phyloP scores from a whole-genome alignment of 2,888 invertebrate species.

The Rhingia campestris region DNA sequence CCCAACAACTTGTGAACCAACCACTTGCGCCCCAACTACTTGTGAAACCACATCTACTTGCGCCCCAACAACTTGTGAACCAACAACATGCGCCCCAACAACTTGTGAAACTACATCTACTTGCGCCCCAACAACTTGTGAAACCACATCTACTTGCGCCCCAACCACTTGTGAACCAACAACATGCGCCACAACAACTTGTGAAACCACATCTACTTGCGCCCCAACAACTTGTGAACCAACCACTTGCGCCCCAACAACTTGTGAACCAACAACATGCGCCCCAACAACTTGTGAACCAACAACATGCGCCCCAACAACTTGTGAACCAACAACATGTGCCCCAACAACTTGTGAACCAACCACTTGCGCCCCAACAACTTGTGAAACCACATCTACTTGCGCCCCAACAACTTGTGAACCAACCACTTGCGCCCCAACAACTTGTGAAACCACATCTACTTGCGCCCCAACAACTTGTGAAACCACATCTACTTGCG shows the following conservation, averaged over 20 bases:
- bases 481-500: no score
- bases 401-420: not conserved
- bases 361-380: not conserved
- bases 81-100: conserved; percentile 16
- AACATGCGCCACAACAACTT: not conserved
- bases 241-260: conserved; percentile 10
- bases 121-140: not conserved
- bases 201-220: not conserved
- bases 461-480: no score
- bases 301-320: not conserved
- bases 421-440: no score
- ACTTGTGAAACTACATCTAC: not conserved
- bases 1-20: conserved; percentile 58
- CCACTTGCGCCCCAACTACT: not conserved
- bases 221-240: not conserved
- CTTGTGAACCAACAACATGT: not conserved
- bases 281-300: not conserved
- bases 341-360: not conserved
- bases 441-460: no score
- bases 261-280: not conserved
- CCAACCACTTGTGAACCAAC: conserved; percentile 15
- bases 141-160: conserved; percentile 1
- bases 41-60: not conserved
- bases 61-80: not conserved
- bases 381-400: no score